Evolutionary conservation across 2,113 vertebrate species (phyloP), one percentile per base, ranked within the genome.

Genomic region (Crocuta crocuta): DNA sequence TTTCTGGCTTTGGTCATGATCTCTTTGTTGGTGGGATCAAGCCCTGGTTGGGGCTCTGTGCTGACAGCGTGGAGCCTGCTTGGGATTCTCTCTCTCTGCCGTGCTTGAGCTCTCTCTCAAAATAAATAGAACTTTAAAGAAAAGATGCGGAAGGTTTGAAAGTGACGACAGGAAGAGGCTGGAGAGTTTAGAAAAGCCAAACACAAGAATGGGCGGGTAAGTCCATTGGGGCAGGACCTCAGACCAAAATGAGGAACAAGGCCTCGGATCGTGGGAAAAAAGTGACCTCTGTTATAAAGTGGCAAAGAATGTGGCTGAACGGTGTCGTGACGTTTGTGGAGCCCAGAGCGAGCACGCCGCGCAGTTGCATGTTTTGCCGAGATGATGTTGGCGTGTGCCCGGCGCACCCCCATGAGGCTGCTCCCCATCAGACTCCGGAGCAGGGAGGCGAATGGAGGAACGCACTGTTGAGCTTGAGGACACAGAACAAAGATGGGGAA

Each of bases 301-400:
- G 71, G 55, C 13, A 48, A 63, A 89, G 28, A 89, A 48, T 12
- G 23, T 63, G 39, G 71, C 39, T 63, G 39, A 16, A 24, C 23
- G 45, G 4, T 26, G 12, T 76, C 21, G 35, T 33, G 58, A 24
- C 43, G 17, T 31, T 48, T 23, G 55, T 63, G 33, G 55, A 74
- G 24, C 7, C 4, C 23, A n/a, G 55, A n/a, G 16, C 13, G 0
- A 16, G 17, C 4, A 16, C 23, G 4, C 39, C 19, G 15, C 6
- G 8, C 10, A 48, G 13, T 33, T 15, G 39, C 39, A 11, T 0
- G 4, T n/a, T 84, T 50, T 8, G 65, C 12, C 0, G 65, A 16
- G 33, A 4, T 9, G 10, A 33, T 50, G 70, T 28, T 76, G 55
- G 33, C 0, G 0, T 43, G 35, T 24, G 35, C 71, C 21, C 2